Conservation (phyloP, 2,113 vertebrate genomes). For the Protobothrops flavoviridis region DNA sequence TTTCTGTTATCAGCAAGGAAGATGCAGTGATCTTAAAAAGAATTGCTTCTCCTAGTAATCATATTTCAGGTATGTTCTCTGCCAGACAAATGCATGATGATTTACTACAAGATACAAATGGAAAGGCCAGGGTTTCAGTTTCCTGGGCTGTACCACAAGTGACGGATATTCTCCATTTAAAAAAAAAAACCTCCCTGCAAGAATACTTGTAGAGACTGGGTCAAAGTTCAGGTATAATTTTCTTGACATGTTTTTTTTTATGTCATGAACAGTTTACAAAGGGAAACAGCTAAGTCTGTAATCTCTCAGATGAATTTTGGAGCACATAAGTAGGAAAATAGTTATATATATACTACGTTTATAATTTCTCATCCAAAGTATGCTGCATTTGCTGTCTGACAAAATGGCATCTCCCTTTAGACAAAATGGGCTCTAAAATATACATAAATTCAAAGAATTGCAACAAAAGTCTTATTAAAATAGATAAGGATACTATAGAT, state of each 20-base stretch:
- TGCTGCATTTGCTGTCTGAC: background rate
- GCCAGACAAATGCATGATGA: background rate
- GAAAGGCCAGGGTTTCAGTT: background rate
- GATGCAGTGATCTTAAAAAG: background rate
- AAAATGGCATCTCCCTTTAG: background rate
- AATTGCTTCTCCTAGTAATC: background rate
- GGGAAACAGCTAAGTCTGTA: background rate
- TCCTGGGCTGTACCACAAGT: background rate
- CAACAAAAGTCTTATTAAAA: constrained; percentile 13
- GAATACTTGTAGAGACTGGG: background rate
- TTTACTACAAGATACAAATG: background rate
- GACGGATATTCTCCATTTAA: background rate
- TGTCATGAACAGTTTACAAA: background rate
- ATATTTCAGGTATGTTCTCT: background rate
- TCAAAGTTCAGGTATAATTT: background rate
- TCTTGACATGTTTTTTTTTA: too few species aligned
- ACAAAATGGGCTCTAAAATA: constrained; percentile 1
- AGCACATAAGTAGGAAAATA: background rate
- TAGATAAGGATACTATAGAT: background rate
- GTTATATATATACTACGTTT: background rate
- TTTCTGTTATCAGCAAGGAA: background rate
- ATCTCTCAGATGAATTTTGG: background rate
- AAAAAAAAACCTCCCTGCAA: background rate
- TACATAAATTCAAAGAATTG: background rate
- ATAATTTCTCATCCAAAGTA: background rate